Base-by-base conservation (phyloP, 2,797 vertebrate species). In the Myotis findleyi region DNA sequence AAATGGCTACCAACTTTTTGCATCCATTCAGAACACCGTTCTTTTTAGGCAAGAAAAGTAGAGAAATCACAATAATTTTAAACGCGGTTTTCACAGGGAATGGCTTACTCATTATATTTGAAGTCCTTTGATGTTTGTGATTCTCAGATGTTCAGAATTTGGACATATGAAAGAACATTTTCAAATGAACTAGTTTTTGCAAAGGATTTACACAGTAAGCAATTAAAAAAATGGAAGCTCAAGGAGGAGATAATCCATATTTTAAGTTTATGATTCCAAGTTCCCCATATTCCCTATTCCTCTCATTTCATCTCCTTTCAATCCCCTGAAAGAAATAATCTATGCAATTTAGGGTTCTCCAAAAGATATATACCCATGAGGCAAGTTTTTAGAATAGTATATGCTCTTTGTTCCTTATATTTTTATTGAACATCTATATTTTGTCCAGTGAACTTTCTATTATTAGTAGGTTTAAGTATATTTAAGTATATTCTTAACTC, bases 401-500 rank as follows among this genome's bases (percentile, higher is more conserved):
- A 44, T 66, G 7, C 36, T 92, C 21, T 75, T 89, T 81, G 1
- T 47, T 84, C 7, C 16, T 88, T 92, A 36, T 20, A 93, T 81
- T 47, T 53, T 95, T 94, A 71, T 69, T 80, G 38, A 94, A 85
- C 4, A 80, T 87, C 57, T 88, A 53, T 14, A 76, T 96, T 92
- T 84, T 87, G 7, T 38, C 13, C 20, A 44, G 3, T 41, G 17
- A 89, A 27, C 6, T 73, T 91, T 86, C 23, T 55, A 5, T 87
- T 82, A 66, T 33, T 90, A 69, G 20, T 68, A 79, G 51, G 5
- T 88, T 64, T 95, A 75, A 92, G 33, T 81, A 44, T 71, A 72
- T 68, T 93, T 95, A 88, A 41, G 80, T 84, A 77, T 88, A 57
- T 86, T 95, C n/a, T 85, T 81, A 89, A 87, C 44, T 68, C 71